Conservation (phyloP, 2,113 vertebrate genomes). For the Cochlearius cochlearius region DNA sequence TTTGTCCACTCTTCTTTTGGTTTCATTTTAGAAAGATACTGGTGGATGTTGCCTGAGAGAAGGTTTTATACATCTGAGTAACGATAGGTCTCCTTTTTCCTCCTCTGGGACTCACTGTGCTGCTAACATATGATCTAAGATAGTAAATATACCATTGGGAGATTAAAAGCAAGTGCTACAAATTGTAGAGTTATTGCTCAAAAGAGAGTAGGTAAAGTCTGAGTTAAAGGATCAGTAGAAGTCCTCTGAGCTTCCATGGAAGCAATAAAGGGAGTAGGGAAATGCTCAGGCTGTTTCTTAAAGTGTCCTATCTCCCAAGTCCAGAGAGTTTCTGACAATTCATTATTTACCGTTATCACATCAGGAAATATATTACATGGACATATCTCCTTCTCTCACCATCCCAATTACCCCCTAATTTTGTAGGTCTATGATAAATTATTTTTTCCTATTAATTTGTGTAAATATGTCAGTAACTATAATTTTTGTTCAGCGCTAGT, state of each 20-base stretch:
- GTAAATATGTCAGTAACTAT: not conserved
- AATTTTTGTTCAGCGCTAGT: not conserved
- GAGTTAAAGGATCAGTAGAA: slow-evolving; percentile 1
- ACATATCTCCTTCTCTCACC: not conserved
- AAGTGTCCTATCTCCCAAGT: not conserved
- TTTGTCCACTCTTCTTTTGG: slow-evolving; percentile 34
- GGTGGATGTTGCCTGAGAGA: not conserved
- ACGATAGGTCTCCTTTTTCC: not conserved
- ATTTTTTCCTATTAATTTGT: not conserved
- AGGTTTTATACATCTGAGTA: not conserved
- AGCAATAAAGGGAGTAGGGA: not conserved
- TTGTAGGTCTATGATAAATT: not conserved
- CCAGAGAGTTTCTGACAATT: not conserved
- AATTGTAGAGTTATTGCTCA: not conserved
- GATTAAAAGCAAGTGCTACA: not conserved
- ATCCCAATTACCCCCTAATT: not conserved
- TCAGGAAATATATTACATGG: not conserved
- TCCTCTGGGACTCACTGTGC: not conserved
- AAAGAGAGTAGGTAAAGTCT: not conserved
- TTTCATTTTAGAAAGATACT: slow-evolving; percentile 3
- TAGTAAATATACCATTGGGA: not conserved
- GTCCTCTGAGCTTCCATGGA: not conserved
- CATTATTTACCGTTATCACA: not conserved
- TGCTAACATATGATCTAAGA: not conserved
- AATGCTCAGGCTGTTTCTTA: not conserved